These are phyloP conservation scores for Mesopsocus fuscifrons DNA, from an alignment of 2,888 invertebrate species.

Conservation along the genomic window DNA sequence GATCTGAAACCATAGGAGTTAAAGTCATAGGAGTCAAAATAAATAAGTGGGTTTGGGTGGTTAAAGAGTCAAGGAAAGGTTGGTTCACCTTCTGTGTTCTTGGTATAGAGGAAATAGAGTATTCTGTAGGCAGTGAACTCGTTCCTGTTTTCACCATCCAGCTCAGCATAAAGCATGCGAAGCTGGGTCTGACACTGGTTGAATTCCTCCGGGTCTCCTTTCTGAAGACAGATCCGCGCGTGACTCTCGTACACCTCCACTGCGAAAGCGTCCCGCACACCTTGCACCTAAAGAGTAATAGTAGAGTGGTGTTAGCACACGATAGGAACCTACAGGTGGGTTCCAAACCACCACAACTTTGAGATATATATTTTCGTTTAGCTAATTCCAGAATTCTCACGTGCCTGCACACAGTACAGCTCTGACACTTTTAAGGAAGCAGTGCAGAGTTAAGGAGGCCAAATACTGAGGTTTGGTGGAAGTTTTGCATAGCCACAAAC, in stretches of 20 bases:
- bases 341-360: too few species aligned
- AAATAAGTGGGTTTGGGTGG: conserved; percentile 7
- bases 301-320: not conserved
- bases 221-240: conserved; percentile 92
- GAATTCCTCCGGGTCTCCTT: conserved; percentile 96
- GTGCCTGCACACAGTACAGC: too few species aligned
- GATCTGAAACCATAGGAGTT: conserved; percentile 75
- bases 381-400: too few species aligned
- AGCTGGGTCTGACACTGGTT: conserved; percentile 99
- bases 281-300: conserved; percentile 57
- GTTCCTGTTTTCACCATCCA: conserved; percentile 52
- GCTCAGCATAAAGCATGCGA: conserved; percentile 77
- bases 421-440: too few species aligned
- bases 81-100: conserved; percentile 74
- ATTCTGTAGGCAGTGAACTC: conserved; percentile 96
- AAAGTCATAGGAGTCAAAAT: conserved; percentile 23
- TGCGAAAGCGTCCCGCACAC: conserved; percentile 82
- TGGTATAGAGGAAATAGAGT: conserved; percentile 94
- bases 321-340: not conserved
- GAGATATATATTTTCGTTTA: conserved; percentile 2
- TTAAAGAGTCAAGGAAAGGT: conserved; percentile 10
- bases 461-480: too few species aligned
- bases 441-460: too few species aligned
- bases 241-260: conserved; percentile 98
- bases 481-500: too few species aligned